Conservation (phyloP, 2,113 vertebrate species). For the Sylvietta virens region DNA sequence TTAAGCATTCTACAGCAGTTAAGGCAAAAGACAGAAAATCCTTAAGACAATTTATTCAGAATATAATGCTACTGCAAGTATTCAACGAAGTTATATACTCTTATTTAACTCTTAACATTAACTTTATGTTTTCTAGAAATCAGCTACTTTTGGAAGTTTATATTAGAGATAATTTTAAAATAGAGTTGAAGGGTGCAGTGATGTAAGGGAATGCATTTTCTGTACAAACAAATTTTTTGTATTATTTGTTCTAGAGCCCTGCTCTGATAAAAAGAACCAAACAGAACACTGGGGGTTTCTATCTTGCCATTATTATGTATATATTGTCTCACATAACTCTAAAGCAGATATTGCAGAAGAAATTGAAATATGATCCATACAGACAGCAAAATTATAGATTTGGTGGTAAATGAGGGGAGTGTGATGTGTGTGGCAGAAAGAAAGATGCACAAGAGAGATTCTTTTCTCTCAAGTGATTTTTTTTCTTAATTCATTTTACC, state of each 20-base stretch:
- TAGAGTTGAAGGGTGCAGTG: not conserved
- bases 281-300: not conserved
- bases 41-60: not conserved
- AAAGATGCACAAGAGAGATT: not conserved
- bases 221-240: not conserved
- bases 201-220: not conserved
- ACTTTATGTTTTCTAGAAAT: not conserved
- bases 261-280: not conserved
- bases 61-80: not conserved
- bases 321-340: not conserved
- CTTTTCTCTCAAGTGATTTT: not conserved
- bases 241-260: not conserved
- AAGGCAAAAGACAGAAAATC: not conserved
- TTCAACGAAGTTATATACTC: not conserved
- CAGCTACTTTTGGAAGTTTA: not conserved
- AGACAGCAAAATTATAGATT: not conserved
- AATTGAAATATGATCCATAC: not conserved
- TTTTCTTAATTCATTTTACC: not conserved
- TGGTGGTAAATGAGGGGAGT: not conserved
- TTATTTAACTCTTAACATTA: no score
- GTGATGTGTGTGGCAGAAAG: accelerated
- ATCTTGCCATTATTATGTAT: not conserved
- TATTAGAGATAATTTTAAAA: not conserved
- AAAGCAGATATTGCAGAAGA: not conserved
- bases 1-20: not conserved